Evolutionary conservation across 2,113 vertebrate genomes (phyloP), one percentile per base, ranked within the genome.

Genomic region (Casuarius casuarius): DNA sequence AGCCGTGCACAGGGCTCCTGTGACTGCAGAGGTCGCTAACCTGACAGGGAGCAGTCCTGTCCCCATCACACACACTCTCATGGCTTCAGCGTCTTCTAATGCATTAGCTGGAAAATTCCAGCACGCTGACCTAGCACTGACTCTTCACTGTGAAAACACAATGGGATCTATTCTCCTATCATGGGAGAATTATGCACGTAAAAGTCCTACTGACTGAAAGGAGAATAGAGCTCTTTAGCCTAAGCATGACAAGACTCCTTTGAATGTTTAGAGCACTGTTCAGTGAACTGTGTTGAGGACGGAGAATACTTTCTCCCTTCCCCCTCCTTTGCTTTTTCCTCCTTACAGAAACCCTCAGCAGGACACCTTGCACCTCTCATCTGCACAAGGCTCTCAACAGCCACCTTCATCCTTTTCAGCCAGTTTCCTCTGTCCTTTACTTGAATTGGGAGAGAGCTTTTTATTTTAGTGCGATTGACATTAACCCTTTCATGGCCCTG

Each of bases 111-210:
- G 40, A 89, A 93, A 96, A 92, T 91, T 95, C 80, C 67, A 84
- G 59, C n/a, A 23, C 0, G 0, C 13, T 91, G 66, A 87, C 82
- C 82, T 80, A 68, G 51, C 0, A 0, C 51, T 92, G 80, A 90
- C 75, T 95, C 38, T 46, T 77, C 26, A 1, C 68, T 84, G 38
- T 86, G 70, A 62, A 93, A 94, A 91, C 58, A 95, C 86, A 94
- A 31, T 84, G 66, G 35, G 20, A 91, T 94, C 71, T 42, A 59
- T 95, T 96, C 65, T 96, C 61, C 35, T 87, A 1, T 79, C 26
- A 1, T 51, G 40, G 62, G 79, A 29, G 68, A 93, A 61, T 78
- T 84, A 61, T 51, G 28, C 65, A 49, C 65, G 76, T 46, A 76
- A 91, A 94, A 68, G 7, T 35, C 12, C n/a, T 80, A 38, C 56